Conservation (phyloP, 1,140 invertebrate genomes). For the Teleopsis dalmanni region DNA sequence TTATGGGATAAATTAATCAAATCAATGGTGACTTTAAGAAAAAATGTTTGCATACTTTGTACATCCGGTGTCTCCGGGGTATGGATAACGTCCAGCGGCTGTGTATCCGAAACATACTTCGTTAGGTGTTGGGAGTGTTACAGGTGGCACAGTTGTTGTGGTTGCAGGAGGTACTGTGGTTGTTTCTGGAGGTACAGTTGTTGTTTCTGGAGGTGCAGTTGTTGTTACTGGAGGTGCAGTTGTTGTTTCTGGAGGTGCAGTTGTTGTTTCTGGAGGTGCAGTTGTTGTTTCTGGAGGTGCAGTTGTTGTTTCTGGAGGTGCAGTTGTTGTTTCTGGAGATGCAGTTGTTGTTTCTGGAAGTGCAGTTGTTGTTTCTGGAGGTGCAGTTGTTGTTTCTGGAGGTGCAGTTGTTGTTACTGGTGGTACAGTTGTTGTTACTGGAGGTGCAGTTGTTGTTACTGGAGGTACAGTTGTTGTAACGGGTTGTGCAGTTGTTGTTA, state of each 20-base stretch:
- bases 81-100: constrained; percentile 19
- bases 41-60: constrained; percentile 15
- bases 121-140: background rate
- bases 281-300: too few relatives aligned
- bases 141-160: constrained; percentile 4
- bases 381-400: too few relatives aligned
- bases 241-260: too few relatives aligned
- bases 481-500: too few relatives aligned
- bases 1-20: background rate
- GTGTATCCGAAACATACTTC: constrained; percentile 4
- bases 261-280: too few relatives aligned
- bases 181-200: background rate
- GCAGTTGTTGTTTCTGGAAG: background rate
- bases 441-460: too few relatives aligned
- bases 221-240: background rate
- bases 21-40: background rate
- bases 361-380: background rate
- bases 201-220: background rate
- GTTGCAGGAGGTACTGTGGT: background rate
- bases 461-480: too few relatives aligned
- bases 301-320: too few relatives aligned
- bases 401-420: background rate
- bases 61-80: constrained; percentile 27
- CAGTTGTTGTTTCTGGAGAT: background rate
- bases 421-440: background rate